A percentile compares a stretch with the other conserved stretches of the same genome.
Evolutionary conservation across 2,113 vertebrate genomes (phyloP).

Genomic region (Mionectes macconnelli): DNA sequence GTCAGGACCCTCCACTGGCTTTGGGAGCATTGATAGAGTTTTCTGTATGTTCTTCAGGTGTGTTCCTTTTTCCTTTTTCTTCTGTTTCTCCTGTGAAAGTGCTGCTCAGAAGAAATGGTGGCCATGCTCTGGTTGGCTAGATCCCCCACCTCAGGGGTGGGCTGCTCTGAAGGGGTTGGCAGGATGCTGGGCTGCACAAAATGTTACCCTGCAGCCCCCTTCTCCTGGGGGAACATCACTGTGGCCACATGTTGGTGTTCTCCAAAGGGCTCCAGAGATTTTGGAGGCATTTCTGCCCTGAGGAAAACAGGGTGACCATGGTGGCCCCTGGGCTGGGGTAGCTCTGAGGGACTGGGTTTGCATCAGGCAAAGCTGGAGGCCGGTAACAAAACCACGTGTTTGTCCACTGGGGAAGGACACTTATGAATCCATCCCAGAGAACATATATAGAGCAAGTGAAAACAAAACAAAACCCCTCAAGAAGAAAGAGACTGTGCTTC

Average conservation of each 20-base stretch:
- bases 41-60: background rate
- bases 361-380: background rate
- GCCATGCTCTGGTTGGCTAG: fast-evolving
- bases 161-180: background rate
- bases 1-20: fast-evolving
- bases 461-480: background rate
- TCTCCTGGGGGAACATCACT: background rate
- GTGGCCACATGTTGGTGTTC: fast-evolving
- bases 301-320: fast-evolving
- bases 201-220: background rate
- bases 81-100: background rate
- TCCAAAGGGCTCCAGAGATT: fast-evolving
- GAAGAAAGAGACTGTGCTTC: background rate
- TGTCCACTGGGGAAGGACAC: background rate
- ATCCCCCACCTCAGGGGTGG: fast-evolving
- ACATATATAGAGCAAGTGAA: fast-evolving
- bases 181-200: fast-evolving
- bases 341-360: background rate
- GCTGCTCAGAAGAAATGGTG: background rate
- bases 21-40: background rate
- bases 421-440: background rate
- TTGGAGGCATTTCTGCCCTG: background rate
- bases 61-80: background rate
- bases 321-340: background rate
- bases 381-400: background rate